phyloP scores from a whole-genome alignment of 2,888 invertebrate species.

The Lymantria dispar region DNA sequence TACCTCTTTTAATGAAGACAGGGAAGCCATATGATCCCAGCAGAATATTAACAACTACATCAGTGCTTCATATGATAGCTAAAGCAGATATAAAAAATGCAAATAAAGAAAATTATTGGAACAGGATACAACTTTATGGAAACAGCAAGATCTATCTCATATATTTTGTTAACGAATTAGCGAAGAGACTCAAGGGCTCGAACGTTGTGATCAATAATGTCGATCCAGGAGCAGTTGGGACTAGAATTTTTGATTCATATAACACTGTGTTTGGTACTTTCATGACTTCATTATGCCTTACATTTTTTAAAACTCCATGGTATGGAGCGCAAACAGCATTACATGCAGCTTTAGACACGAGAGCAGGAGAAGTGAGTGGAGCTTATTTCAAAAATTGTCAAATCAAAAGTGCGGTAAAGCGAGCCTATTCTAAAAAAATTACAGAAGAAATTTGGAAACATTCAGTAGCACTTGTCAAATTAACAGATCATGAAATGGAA shows the following conservation, averaged over 20 bases:
- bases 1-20: conserved; percentile 42
- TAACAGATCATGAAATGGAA: conserved; percentile 84
- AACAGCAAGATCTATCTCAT: conserved; percentile 82
- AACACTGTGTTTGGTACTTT: conserved; percentile 45
- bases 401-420: conserved; percentile 74
- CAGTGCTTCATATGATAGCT: conserved; percentile 63
- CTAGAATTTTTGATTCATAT: conserved; percentile 82
- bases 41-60: conserved; percentile 71
- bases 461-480: conserved; percentile 70
- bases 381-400: conserved; percentile 88
- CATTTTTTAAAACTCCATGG: conserved; percentile 85
- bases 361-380: conserved; percentile 82
- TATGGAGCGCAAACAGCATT: conserved; percentile 90
- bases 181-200: conserved; percentile 82
- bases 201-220: conserved; percentile 89
- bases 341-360: conserved; percentile 78
- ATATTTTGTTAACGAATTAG: conserved; percentile 86
- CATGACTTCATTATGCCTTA: conserved; percentile 68
- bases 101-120: conserved; percentile 24
- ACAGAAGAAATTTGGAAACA: conserved; percentile 27
- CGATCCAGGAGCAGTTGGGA: conserved; percentile 91
- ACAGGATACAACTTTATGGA: conserved; percentile 26
- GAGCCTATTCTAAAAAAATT: conserved; percentile 79
- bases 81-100: conserved; percentile 27
- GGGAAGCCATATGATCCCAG: conserved; percentile 51